A percentile compares a stretch with the other conserved stretches of the same genome.
These are phyloP conservation scores for Drosophila ficusphila DNA, from an alignment of 1,140 invertebrate genomes.

Conservation along the genomic window DNA sequence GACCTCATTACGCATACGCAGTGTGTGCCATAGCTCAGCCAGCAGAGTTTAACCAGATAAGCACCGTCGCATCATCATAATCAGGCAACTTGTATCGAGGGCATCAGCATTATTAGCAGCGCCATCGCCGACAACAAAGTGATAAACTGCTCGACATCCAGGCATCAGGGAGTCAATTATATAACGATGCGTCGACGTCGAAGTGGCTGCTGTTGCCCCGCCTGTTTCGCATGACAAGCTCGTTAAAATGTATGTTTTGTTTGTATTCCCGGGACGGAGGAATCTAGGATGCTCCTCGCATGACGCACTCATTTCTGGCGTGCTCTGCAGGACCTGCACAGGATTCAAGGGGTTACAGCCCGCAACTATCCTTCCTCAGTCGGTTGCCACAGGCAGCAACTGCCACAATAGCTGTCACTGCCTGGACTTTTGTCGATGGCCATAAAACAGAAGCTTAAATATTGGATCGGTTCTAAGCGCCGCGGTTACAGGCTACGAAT, in stretches of 20 bases:
- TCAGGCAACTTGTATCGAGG: slow-evolving; percentile 18
- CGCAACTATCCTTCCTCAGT: slow-evolving; percentile 9
- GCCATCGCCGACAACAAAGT: slow-evolving; percentile 44
- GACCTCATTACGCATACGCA: slow-evolving; percentile 36
- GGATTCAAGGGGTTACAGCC: slow-evolving; percentile 9
- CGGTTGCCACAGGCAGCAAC: slow-evolving; percentile 7
- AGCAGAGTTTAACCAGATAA: neutral
- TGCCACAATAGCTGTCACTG: slow-evolving; percentile 50
- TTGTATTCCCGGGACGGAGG: slow-evolving; percentile 18
- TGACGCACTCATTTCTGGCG: slow-evolving; percentile 45
- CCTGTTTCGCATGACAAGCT: slow-evolving; percentile 44
- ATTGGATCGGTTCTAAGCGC: slow-evolving; percentile 28
- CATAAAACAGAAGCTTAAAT: slow-evolving; percentile 53
- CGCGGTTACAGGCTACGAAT: too few relatives aligned
- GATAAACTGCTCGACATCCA: slow-evolving; percentile 54
- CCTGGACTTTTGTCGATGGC: slow-evolving; percentile 38
- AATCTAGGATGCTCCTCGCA: slow-evolving; percentile 7
- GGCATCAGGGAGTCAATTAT: slow-evolving; percentile 59
- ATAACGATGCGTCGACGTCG: slow-evolving; percentile 37
- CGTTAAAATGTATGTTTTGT: slow-evolving; percentile 60
- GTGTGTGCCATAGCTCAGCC: slow-evolving; percentile 1
- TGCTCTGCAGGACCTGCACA: neutral
- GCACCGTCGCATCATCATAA: slow-evolving; percentile 15
- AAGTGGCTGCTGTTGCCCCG: slow-evolving; percentile 15
- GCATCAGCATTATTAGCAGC: slow-evolving; percentile 31